Conservation (phyloP, 2,113 vertebrate species). For the Oenanthe melanoleuca region DNA sequence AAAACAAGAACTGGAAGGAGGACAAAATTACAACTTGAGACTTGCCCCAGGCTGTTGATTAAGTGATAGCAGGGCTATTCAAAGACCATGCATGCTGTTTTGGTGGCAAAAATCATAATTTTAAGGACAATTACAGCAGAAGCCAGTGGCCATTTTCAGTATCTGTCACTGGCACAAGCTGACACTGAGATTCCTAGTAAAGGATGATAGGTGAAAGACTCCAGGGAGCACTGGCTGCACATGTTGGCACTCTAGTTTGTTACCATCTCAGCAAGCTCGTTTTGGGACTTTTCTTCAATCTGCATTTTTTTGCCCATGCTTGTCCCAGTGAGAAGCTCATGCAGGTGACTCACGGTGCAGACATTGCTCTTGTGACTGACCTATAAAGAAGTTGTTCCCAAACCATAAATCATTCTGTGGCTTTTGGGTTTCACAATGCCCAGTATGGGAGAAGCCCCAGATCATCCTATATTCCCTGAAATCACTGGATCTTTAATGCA, state of each 20-base stretch:
- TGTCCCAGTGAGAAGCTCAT: rapidly evolving
- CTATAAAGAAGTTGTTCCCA: not conserved
- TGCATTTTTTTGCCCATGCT: not conserved
- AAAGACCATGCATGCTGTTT: not conserved
- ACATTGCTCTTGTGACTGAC: not conserved
- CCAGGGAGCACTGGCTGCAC: not conserved
- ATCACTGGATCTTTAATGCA: not conserved
- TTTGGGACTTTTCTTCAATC: not conserved
- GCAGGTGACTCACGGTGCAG: not conserved
- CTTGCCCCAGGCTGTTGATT: not conserved
- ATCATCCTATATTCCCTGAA: not conserved
- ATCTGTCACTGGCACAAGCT: not conserved
- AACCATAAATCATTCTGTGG: not conserved
- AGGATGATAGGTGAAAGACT: not conserved
- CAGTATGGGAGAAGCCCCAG: not conserved
- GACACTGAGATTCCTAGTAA: not conserved
- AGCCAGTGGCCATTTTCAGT: not conserved
- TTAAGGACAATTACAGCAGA: not conserved
- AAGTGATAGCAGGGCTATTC: not conserved
- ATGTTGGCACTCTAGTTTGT: not conserved
- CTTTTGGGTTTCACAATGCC: not conserved
- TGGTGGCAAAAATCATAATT: not conserved
- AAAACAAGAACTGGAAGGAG: not conserved
- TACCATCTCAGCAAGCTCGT: rapidly evolving
- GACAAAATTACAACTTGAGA: not conserved